Conservation (phyloP, 2,888 invertebrate species). For the Mactromeris polynyma region DNA sequence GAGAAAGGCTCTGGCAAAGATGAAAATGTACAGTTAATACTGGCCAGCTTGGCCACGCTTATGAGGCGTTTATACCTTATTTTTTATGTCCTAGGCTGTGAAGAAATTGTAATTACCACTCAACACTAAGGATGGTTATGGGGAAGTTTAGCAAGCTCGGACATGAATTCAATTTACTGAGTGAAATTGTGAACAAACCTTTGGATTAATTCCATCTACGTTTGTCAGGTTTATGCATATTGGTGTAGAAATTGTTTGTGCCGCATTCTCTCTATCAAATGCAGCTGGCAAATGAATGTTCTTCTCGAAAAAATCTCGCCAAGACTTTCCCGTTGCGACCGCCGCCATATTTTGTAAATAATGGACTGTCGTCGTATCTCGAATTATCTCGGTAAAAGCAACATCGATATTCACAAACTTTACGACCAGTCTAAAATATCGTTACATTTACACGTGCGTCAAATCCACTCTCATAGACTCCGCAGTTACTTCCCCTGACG, state of each 20-base stretch:
- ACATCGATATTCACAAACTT: neutral
- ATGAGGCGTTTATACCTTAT: too few species aligned
- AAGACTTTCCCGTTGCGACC: constrained; percentile 79
- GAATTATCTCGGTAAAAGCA: neutral
- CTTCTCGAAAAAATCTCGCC: constrained; percentile 82
- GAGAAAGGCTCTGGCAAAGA: too few species aligned
- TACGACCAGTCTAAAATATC: constrained; percentile 26
- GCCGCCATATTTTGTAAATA: constrained; percentile 79
- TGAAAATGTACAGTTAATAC: too few species aligned
- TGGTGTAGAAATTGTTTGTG: constrained; percentile 80
- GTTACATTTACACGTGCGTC: neutral
- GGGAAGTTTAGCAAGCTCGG: constrained; percentile 36
- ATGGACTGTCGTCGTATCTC: constrained; percentile 17
- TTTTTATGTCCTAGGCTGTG: too few species aligned
- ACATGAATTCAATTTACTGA: constrained; percentile 29
- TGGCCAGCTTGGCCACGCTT: too few species aligned
- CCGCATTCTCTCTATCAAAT: constrained; percentile 82
- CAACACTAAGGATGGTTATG: too few species aligned
- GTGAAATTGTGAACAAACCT: constrained; percentile 33
- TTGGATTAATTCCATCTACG: constrained; percentile 74
- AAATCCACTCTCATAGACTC: neutral
- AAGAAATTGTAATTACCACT: too few species aligned
- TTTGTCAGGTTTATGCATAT: constrained; percentile 81
- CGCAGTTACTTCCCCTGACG: too few species aligned
- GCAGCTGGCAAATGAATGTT: constrained; percentile 80